Base-by-base conservation (phyloP, 2,113 vertebrate species). In the Phalacrocorax brasilianus region DNA sequence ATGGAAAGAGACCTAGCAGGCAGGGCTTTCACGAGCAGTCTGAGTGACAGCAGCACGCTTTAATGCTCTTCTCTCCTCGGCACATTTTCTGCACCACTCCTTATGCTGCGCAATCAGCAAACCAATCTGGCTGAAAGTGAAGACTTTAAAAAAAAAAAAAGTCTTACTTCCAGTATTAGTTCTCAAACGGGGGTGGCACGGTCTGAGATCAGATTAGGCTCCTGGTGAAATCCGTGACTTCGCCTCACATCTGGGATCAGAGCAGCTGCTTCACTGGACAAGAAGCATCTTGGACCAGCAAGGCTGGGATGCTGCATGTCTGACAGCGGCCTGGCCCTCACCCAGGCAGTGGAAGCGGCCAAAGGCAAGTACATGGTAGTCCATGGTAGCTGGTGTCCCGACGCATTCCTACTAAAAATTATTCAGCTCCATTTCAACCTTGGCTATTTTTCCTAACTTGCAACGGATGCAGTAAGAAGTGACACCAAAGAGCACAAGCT, bases 281-380 rank as follows among this genome's bases (percentile, higher is more conserved):
- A 52, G 40, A 91, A 20, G 32, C 62, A 63, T 56, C 20, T 35
- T 2, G 2, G 72, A 66, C 62, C 27, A 70, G 79, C 45, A 66
- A 77, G 45, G 19, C 50, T 74, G 76, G 18, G 49, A 35, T 65
- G 40, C 35, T 50, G 49, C 27, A 70, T 49, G 61, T 38, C 49
- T 61, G 30, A 16, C 30, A 38, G 32, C 47, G 42, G 58, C 52
- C 53, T 68, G 40, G 59, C 61, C 22, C 63, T 73, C 65, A 45
- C 26, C 8, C 0, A 0, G 22, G 27, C 2, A 1, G 65, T 4
- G 2, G 26, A 52, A 89, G 49, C 0, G 0, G 50, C 27, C 50
- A 35, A 65, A 73, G 47, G 28, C 22, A 76, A 28, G 9, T 20
- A 71, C 0, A 0, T 2, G 2, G 33, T 14, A 27, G 8, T 38